These are phyloP conservation scores for Drosophila lacicola DNA, from an alignment of 2,888 invertebrate genomes.

Conservation along the genomic window DNA sequence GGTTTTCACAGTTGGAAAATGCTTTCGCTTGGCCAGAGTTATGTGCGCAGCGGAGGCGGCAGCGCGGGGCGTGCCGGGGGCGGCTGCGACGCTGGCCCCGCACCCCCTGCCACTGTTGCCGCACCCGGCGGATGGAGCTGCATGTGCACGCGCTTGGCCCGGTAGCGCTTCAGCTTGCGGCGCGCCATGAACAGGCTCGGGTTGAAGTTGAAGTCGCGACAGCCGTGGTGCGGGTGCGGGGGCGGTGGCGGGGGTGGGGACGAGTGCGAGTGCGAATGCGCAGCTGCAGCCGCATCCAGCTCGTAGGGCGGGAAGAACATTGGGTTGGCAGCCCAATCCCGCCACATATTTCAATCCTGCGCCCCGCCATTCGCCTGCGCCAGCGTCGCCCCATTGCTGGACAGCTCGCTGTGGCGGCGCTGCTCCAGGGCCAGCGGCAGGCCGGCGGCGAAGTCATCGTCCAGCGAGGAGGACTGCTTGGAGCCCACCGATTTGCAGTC, in stretches of 20 bases:
- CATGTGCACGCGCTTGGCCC: slow-evolving; percentile 67
- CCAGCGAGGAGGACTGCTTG: slow-evolving; percentile 87
- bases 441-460: slow-evolving; percentile 87
- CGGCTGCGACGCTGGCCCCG: slow-evolving; percentile 18
- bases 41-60: slow-evolving; percentile 55
- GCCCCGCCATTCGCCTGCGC: slow-evolving; percentile 89
- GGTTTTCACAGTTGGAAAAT: slow-evolving; percentile 59
- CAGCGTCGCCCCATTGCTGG: slow-evolving; percentile 57
- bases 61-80: slow-evolving; percentile 36
- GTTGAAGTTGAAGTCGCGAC: slow-evolving; percentile 79
- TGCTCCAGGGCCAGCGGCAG: slow-evolving; percentile 83
- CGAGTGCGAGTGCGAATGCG: slow-evolving; percentile 48
- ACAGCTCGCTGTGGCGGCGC: slow-evolving; percentile 62
- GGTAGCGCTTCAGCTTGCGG: slow-evolving; percentile 82
- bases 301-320: slow-evolving; percentile 84
- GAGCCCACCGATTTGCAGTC: slow-evolving; percentile 89
- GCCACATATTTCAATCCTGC: slow-evolving; percentile 88
- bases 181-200: slow-evolving; percentile 83
- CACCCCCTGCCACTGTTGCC: neutral
- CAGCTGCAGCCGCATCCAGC: slow-evolving; percentile 55
- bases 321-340: slow-evolving; percentile 85
- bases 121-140: slow-evolving; percentile 38
- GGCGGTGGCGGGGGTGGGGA: slow-evolving; percentile 40
- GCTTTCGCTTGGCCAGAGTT: slow-evolving; percentile 9
- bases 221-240: slow-evolving; percentile 51